Base-by-base conservation (phyloP, 2,888 invertebrate species). In the Mongoloraphidia duomilia region DNA sequence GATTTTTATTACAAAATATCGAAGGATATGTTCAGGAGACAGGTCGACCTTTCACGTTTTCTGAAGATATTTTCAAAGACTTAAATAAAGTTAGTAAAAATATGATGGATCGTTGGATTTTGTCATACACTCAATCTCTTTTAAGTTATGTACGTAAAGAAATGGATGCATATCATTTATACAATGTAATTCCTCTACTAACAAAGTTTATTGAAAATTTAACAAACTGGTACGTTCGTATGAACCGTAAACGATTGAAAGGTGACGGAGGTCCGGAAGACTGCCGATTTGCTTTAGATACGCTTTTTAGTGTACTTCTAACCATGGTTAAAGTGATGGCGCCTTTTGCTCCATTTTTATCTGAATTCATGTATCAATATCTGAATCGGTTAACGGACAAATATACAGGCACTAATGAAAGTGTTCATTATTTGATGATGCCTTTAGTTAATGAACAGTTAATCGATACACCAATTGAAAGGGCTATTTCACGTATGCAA, bases 181-280 rank as follows among this genome's bases (percentile, higher is more conserved):
- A 96, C 64, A 96, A 95, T 1, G 98, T 98, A 9, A 85, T 96
- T 9, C 95, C 97, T 0, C 75, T 84, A 48, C 71, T 99, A 40
- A 86, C 96, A 0, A 93, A 94, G 64, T 98, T 93, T 67, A 92
- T 98, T 56, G 96, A 97, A 63, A 90, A 96, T 63, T 76, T 98
- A 4, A 98, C 97, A 34, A 99, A 99, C 67, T 96, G 96, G 95
- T 98, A 97, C 65, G 94, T 98, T 34, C 76, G 97, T 54, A 87
- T 98, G 82, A 98, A 98, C 67, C 79, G 98, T 49, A 87, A 83
- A 59, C 77, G 98, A 46, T 78, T 98, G 52, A 97, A 96, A 73
- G 96, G 96, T 39, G 94, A 95, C 62, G 75, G 74, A 54, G 90
- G 91, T 0, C 63, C 74, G 3, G 74, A 78, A 34, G 95, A 97